Evolutionary conservation across 2,113 vertebrate genomes (phyloP).

Genomic region (Tauraco erythrolophus): DNA sequence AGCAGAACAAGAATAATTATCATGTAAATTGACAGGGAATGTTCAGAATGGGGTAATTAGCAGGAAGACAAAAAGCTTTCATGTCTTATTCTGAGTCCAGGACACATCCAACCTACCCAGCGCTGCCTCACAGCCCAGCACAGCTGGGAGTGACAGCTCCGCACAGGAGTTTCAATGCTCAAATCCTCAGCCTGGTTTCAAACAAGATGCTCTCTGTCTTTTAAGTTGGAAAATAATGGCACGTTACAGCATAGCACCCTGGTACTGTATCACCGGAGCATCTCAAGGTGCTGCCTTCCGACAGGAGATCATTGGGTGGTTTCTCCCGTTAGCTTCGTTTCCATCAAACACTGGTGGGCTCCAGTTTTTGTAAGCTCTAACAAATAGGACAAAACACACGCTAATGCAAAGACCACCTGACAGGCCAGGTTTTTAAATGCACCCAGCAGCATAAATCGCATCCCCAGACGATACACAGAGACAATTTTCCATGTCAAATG

Average conservation of each 20-base stretch:
- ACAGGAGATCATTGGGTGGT: too few relatives aligned
- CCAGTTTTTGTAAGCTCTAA: not conserved
- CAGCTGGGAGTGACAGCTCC: too few relatives aligned
- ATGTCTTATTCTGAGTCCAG: not conserved
- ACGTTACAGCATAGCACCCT: not conserved
- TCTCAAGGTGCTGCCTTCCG: not conserved
- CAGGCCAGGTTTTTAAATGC: not conserved
- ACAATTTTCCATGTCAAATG: slow-evolving; percentile 1
- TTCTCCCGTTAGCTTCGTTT: not conserved
- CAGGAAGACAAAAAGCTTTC: not conserved
- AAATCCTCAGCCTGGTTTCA: not conserved
- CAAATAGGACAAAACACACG: not conserved
- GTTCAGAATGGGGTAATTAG: not conserved
- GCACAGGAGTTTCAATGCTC: not conserved
- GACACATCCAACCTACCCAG: not conserved
- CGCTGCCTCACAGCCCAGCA: not conserved
- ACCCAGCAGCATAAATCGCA: not conserved
- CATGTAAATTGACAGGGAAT: not conserved
- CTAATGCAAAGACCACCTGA: not conserved
- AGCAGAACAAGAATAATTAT: not conserved
- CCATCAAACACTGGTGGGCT: not conserved
- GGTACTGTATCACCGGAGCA: too few relatives aligned
- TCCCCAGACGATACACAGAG: not conserved
- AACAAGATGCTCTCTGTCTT: not conserved
- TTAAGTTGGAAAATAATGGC: not conserved